Evolutionary conservation across 1,140 invertebrate species (phyloP), one percentile per base, ranked within the genome.

Genomic region (Pseudomyrmex gracilis): DNA sequence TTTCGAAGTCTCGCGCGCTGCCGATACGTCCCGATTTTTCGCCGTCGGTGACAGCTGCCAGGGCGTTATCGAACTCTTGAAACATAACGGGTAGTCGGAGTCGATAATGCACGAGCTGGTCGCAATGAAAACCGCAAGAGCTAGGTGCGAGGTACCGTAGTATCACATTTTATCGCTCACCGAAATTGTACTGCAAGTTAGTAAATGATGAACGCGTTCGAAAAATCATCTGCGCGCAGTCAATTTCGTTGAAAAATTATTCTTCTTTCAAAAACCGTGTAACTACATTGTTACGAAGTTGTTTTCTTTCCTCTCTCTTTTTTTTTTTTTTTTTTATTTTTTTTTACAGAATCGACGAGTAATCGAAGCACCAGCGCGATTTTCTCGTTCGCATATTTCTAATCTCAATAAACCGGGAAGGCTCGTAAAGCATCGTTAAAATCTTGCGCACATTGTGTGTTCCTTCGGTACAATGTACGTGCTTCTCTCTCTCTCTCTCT

Each of bases 31-130:
- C 8, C 55, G 73, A 83, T 83, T 83, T 83, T 78, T 83, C 73
- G 63, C 82, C 64, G 24, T 55, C 73, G 53, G 73, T 83, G 82
- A 83, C 82, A 83, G 82, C 63, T 83, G 82, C 82, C 82, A 83
- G 71, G 12, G 15, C 73, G 82, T 83, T 83, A 83, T 83, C 82
- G 82, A 83, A 45, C 82, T 15, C 82, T 78, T 73, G 73, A 83
- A 83, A 83, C 64, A 77, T 74, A 78, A 76, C 82, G 45, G 49
- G 34, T 34, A 34, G 34, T 34, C 34, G 34, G 82, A 83, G 60
- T 78, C 73, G 82, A 83, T 83, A 83, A 78, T 66, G 45, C 64
- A 78, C 82, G 73, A 80, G 76, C 68, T 71, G 66, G 66, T 80
- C n/a, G 76, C 66, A 70, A 60, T 80, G 76, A 80, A 80, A 80